phyloP scores from a whole-genome alignment of 1,140 invertebrate genomes.

The Drosophila bipectinata region DNA sequence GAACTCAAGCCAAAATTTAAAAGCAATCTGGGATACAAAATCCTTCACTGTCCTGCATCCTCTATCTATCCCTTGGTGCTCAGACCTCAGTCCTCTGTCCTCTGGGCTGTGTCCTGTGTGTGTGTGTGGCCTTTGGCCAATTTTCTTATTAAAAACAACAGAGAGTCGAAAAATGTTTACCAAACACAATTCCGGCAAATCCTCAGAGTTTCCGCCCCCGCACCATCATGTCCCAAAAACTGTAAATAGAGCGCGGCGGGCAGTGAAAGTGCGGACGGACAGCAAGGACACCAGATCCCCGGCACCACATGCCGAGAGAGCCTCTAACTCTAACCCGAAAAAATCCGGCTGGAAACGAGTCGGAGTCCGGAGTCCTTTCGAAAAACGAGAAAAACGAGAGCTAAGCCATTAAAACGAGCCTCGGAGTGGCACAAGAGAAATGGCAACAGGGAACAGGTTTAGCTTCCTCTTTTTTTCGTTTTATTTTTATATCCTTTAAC shows the following conservation, averaged over 20 bases:
- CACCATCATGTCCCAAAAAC: constrained; percentile 44
- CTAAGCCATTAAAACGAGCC: constrained; percentile 76
- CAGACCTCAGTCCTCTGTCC: background rate
- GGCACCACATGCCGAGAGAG: constrained; percentile 69
- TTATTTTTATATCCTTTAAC: background rate
- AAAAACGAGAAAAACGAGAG: constrained; percentile 39
- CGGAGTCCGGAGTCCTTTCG: constrained; percentile 23
- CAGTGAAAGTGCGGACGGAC: constrained; percentile 74
- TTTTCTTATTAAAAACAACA: constrained; percentile 82
- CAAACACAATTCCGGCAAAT: constrained; percentile 79
- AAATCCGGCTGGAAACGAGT: constrained; percentile 37
- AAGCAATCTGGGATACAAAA: constrained; percentile 66
- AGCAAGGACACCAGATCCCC: constrained; percentile 64
- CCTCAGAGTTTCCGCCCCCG: constrained; percentile 34
- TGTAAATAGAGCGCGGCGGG: constrained; percentile 74
- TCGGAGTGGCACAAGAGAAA: constrained; percentile 36
- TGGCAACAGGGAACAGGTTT: constrained; percentile 23
- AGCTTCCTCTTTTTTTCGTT: background rate
- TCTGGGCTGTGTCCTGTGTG: constrained; percentile 5
- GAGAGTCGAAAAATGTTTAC: constrained; percentile 80
- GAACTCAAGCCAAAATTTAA: constrained; percentile 70
- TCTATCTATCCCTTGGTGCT: background rate
- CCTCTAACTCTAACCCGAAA: constrained; percentile 35
- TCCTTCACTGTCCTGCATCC: constrained; percentile 17
- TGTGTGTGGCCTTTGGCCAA: constrained; percentile 76